These are phyloP conservation scores for Campoplex nolae DNA, from an alignment of 2,888 invertebrate species.

Conservation along the genomic window DNA sequence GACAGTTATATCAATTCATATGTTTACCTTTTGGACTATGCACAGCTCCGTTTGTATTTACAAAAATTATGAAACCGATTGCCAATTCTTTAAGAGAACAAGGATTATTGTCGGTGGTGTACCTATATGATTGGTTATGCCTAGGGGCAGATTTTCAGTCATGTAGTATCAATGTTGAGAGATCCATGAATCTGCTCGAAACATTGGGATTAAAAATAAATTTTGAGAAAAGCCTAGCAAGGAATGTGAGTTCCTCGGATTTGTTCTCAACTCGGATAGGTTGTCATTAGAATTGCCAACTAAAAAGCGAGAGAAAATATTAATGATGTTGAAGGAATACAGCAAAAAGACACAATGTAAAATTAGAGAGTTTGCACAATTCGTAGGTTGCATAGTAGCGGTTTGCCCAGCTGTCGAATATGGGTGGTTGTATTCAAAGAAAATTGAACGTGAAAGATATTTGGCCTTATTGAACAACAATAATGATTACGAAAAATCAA, in stretches of 20 bases:
- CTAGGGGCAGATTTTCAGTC: no score
- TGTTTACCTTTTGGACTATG: no score
- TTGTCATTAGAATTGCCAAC: conserved; percentile 45
- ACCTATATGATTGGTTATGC: no score
- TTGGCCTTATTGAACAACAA: background rate
- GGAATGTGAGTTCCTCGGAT: background rate
- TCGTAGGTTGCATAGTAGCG: conserved; percentile 11
- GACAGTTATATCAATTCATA: no score
- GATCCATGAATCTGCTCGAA: no score
- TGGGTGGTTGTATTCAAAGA: conserved; percentile 12
- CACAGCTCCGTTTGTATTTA: background rate
- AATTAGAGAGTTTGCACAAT: conserved; percentile 33
- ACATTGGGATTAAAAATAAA: no score
- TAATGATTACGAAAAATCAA: background rate
- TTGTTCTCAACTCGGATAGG: conserved; percentile 35
- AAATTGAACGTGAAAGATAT: background rate
- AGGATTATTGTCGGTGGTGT: no score
- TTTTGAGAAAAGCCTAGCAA: conserved; percentile 64
- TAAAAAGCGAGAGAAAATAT: conserved; percentile 22
- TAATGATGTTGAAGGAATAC: background rate
- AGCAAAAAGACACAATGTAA: conserved; percentile 12
- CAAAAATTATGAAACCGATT: conserved; percentile 19
- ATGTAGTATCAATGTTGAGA: no score
- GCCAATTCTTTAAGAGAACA: no score
- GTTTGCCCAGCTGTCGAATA: background rate